Evolutionary conservation across 1,140 invertebrate species (phyloP).

Genomic region (Ceratosolen solmsi): DNA sequence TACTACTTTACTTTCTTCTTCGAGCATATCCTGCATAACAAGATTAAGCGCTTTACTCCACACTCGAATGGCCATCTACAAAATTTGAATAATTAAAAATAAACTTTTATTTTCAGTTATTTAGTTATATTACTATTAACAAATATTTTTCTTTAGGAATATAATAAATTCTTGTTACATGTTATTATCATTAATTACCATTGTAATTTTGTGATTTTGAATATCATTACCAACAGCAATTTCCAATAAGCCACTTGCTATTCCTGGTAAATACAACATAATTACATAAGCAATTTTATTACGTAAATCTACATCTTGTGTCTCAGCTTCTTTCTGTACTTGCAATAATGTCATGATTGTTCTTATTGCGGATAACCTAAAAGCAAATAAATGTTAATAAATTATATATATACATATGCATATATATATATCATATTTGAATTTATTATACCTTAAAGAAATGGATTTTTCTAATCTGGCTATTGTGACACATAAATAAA

Average conservation of each 20-base stretch:
- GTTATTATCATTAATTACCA: too few relatives aligned
- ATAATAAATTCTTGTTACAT: too few relatives aligned
- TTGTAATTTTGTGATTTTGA: constrained; percentile 76
- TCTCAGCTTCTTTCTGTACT: constrained; percentile 70
- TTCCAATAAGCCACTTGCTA: constrained; percentile 75
- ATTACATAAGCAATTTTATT: constrained; percentile 75
- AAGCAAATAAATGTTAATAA: constrained; percentile 41
- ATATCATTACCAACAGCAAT: constrained; percentile 75
- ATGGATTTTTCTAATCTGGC: constrained; percentile 76
- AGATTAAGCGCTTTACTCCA: constrained; percentile 72
- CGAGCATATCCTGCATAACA: constrained; percentile 70
- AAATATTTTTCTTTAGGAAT: too few relatives aligned
- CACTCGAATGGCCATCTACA: constrained; percentile 72
- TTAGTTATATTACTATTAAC: neutral
- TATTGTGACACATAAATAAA: constrained; percentile 76
- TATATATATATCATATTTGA: constrained; percentile 31
- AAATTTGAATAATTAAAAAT: constrained; percentile 37
- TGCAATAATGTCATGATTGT: constrained; percentile 76
- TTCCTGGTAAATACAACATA: constrained; percentile 78
- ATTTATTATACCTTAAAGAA: constrained; percentile 72
- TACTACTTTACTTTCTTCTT: constrained; percentile 46
- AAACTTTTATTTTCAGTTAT: neutral
- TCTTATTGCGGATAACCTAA: constrained; percentile 75
- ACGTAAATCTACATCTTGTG: constrained; percentile 67
- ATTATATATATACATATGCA: constrained; percentile 27